Percentiles rank a stretch among this genome's conserved stretches.
These are phyloP conservation scores for Ruditapes philippinarum DNA, from an alignment of 1,140 invertebrate genomes.

Conservation along the genomic window DNA sequence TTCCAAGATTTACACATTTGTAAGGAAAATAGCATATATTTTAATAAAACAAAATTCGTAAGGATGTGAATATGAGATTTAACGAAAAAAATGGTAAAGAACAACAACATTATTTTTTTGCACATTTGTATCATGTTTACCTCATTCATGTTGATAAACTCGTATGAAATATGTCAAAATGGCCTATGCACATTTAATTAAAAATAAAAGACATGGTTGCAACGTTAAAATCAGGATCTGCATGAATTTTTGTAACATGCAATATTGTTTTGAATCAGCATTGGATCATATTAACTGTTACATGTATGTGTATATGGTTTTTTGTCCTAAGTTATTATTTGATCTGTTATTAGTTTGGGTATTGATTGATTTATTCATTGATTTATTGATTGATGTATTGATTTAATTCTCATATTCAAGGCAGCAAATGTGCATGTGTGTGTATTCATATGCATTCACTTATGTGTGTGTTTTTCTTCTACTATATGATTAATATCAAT, in stretches of 20 bases:
- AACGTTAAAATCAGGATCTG: not conserved
- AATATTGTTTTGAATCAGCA: slow-evolving; percentile 18
- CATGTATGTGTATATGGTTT: slow-evolving; percentile 35
- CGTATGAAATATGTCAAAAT: not conserved
- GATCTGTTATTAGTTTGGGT: not conserved
- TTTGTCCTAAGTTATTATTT: slow-evolving; percentile 2
- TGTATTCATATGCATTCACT: not conserved
- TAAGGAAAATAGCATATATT: too few species aligned
- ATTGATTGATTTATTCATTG: slow-evolving; percentile 2
- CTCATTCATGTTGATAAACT: too few species aligned
- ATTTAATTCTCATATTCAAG: slow-evolving; percentile 33
- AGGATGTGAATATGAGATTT: too few species aligned
- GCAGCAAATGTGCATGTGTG: slow-evolving; percentile 32
- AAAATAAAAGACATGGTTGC: too few species aligned
- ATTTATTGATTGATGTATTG: too few species aligned
- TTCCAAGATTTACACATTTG: too few species aligned
- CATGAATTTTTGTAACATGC: not conserved
- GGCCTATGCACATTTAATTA: not conserved
- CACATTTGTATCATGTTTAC: too few species aligned
- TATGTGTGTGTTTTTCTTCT: too few species aligned
- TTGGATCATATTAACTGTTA: not conserved
- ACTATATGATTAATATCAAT: too few species aligned
- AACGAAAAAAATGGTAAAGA: too few species aligned
- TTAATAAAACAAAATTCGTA: too few species aligned
- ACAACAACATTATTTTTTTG: too few species aligned